These are phyloP conservation scores for Drosophila repleta DNA, from an alignment of 1,140 invertebrate genomes.

Conservation along the genomic window DNA sequence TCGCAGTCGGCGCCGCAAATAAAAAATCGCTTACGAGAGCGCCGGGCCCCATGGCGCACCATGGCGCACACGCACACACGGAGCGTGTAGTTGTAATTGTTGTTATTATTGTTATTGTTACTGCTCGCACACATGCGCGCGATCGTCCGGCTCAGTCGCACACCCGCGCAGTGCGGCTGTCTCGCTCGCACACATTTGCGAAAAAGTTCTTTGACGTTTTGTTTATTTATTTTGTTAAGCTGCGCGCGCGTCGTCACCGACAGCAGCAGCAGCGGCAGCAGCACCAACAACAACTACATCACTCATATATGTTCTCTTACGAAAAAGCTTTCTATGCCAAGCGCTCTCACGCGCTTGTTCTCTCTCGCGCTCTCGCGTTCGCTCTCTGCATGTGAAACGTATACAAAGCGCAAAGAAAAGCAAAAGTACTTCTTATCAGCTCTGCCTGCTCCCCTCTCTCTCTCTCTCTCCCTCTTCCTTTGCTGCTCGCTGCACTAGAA, in stretches of 20 bases:
- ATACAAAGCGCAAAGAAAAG: slow-evolving; percentile 51
- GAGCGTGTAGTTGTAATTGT: slow-evolving; percentile 58
- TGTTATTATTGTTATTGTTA: slow-evolving; percentile 66
- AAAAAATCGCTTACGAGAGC: slow-evolving; percentile 75
- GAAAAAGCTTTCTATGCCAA: slow-evolving; percentile 28
- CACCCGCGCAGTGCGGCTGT: slow-evolving; percentile 19
- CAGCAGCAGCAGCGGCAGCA: not conserved
- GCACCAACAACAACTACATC: slow-evolving; percentile 1
- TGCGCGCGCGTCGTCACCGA: slow-evolving; percentile 38
- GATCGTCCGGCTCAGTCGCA: slow-evolving; percentile 16
- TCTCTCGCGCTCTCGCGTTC: not conserved
- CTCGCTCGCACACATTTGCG: slow-evolving; percentile 61
- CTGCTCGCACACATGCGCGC: slow-evolving; percentile 13
- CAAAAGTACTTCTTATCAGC: slow-evolving; percentile 74
- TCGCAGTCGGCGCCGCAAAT: slow-evolving; percentile 55
- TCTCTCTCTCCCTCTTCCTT: not conserved
- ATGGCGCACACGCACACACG: slow-evolving; percentile 34
- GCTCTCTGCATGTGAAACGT: slow-evolving; percentile 24
- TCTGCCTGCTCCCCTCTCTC: not conserved
- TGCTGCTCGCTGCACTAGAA: slow-evolving; percentile 41
- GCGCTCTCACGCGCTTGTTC: slow-evolving; percentile 20
- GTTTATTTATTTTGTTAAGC: slow-evolving; percentile 80
- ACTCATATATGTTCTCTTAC: slow-evolving; percentile 20
- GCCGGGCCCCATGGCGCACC: slow-evolving; percentile 42
- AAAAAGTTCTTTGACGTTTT: slow-evolving; percentile 82